phyloP scores from a whole-genome alignment of 2,113 vertebrate species.

The Cnemophilus loriae region DNA sequence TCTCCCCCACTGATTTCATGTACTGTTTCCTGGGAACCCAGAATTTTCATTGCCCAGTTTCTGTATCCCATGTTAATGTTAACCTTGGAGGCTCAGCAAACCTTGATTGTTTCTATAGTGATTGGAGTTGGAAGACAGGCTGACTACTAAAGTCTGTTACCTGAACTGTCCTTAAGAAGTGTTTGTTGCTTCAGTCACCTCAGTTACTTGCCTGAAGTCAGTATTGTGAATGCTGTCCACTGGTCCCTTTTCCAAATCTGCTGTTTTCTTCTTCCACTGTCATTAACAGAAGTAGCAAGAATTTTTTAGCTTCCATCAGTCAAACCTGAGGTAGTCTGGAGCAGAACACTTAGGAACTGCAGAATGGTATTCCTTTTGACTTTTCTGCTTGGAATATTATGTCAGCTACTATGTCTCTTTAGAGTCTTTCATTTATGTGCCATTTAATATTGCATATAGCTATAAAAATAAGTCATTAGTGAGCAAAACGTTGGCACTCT shows the following conservation, averaged over 20 bases:
- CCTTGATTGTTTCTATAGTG: neutral
- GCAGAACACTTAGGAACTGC: neutral
- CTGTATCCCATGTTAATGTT: neutral
- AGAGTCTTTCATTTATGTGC: neutral
- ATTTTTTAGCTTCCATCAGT: neutral
- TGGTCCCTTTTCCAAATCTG: neutral
- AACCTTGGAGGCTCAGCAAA: neutral
- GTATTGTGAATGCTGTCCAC: neutral
- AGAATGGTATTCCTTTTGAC: neutral
- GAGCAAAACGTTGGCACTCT: neutral
- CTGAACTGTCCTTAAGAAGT: neutral
- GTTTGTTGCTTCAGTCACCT: neutral
- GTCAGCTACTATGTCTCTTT: neutral
- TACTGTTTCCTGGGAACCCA: neutral
- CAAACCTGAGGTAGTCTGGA: neutral
- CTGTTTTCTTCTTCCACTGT: neutral
- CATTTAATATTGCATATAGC: neutral
- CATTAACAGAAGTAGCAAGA: neutral
- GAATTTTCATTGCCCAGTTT: neutral
- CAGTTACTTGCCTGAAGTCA: neutral
- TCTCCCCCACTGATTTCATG: neutral
- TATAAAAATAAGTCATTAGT: neutral
- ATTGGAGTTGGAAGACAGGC: neutral
- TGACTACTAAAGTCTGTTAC: neutral
- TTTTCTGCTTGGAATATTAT: neutral